Conservation (phyloP, 1,140 invertebrate genomes). For the Babylonia areolata region DNA sequence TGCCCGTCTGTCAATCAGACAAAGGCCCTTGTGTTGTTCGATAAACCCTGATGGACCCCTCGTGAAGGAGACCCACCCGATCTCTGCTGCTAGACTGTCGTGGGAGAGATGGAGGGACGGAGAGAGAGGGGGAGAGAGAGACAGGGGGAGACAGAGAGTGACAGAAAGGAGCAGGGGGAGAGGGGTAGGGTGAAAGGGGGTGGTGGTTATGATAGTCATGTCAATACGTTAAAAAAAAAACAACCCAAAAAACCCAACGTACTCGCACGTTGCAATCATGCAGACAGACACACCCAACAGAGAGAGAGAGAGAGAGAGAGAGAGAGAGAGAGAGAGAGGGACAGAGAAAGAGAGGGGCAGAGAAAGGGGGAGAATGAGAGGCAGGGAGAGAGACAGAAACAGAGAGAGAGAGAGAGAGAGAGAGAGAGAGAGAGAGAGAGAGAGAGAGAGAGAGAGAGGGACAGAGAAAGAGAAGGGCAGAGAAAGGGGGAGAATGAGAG, state of each 20-base stretch:
- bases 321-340: too few relatives aligned
- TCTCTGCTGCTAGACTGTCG: background rate
- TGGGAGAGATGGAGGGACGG: background rate
- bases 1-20: background rate
- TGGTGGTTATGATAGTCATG: too few relatives aligned
- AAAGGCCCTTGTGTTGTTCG: background rate
- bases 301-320: too few relatives aligned
- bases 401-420: background rate
- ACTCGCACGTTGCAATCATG: too few relatives aligned
- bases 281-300: constrained; percentile 1
- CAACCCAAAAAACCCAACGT: too few relatives aligned
- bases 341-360: too few relatives aligned
- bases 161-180: background rate
- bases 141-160: background rate
- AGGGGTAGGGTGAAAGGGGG: too few relatives aligned
- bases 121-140: constrained; percentile 9
- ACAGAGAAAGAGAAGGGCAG: background rate
- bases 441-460: constrained; percentile 15
- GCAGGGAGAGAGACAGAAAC: too few relatives aligned
- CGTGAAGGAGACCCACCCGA: background rate
- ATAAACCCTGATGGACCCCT: background rate
- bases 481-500: background rate
- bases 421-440: constrained; percentile 4
- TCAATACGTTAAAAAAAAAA: too few relatives aligned
- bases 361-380: too few relatives aligned